Evolutionary conservation across 2,113 vertebrate species (phyloP).

Genomic region (human (Homo sapiens)): DNA sequence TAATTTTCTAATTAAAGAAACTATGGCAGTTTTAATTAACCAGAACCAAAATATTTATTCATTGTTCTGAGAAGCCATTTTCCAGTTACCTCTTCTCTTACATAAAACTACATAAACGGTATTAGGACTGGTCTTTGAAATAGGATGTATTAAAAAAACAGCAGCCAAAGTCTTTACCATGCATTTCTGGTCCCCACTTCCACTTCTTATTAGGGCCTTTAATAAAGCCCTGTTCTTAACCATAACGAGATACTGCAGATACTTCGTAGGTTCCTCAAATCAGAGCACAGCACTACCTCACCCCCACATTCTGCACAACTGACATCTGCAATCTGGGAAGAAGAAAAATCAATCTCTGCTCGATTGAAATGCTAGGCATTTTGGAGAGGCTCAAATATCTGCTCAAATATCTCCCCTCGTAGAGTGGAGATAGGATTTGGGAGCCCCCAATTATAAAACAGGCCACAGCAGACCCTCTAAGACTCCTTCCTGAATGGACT

Average conservation of each 20-base stretch:
- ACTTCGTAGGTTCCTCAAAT: neutral
- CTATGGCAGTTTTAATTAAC: neutral
- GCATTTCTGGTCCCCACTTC: neutral
- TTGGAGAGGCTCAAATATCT: neutral
- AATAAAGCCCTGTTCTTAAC: neutral
- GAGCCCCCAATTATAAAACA: neutral
- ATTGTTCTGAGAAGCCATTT: neutral
- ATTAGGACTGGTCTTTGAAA: neutral
- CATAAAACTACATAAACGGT: neutral
- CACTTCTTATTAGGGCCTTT: neutral
- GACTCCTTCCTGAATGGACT: neutral
- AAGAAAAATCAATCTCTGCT: neutral
- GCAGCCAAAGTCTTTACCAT: neutral
- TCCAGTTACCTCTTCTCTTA: neutral
- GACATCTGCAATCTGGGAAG: neutral
- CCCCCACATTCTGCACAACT: neutral
- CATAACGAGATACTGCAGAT: neutral
- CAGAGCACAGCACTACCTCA: neutral
- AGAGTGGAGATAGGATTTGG: neutral
- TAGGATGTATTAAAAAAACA: slow-evolving; percentile 7
- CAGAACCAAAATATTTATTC: neutral
- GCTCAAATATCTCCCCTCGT: neutral
- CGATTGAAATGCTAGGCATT: neutral
- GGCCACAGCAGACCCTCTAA: neutral
- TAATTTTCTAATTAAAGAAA: neutral